Conservation (phyloP, 2,797 vertebrate genomes). For the Pangasius sanitwongsei region DNA sequence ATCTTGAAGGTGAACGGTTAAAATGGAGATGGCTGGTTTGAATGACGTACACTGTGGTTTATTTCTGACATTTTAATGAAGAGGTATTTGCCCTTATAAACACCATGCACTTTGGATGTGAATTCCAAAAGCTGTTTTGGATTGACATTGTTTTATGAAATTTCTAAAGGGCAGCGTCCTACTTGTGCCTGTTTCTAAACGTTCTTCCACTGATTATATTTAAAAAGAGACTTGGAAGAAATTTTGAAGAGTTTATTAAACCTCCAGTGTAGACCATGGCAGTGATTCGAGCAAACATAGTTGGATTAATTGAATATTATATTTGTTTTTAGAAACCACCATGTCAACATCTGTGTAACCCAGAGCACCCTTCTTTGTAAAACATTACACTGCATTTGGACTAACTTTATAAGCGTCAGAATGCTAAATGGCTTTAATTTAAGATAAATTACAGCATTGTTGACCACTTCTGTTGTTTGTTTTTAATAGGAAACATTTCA, state of each 20-base stretch:
- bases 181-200: constrained; percentile 1
- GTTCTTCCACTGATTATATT: constrained; percentile 33
- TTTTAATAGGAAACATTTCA: constrained; percentile 27
- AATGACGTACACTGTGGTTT: constrained; percentile 40
- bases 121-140: constrained; percentile 24
- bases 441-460: constrained; percentile 19
- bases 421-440: constrained; percentile 26
- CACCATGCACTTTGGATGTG: constrained; percentile 11
- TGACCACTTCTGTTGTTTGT: constrained; percentile 19
- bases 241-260: constrained; percentile 25
- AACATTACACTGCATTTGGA: constrained; percentile 25
- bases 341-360: constrained; percentile 37
- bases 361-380: not conserved
- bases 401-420: constrained; percentile 26
- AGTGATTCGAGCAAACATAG: constrained; percentile 12
- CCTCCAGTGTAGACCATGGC: not conserved
- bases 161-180: constrained; percentile 26
- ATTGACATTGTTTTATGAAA: constrained; percentile 28
- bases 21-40: constrained; percentile 32
- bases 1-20: constrained; percentile 4
- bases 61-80: constrained; percentile 28
- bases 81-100: constrained; percentile 42
- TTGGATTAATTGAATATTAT: constrained; percentile 29
- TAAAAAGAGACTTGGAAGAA: constrained; percentile 25
- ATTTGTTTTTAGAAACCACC: constrained; percentile 38